Percentiles rank a stretch among this genome's conserved stretches.
Evolutionary conservation across 2,888 invertebrate genomes (phyloP).

Genomic region (Muscina levida): DNA sequence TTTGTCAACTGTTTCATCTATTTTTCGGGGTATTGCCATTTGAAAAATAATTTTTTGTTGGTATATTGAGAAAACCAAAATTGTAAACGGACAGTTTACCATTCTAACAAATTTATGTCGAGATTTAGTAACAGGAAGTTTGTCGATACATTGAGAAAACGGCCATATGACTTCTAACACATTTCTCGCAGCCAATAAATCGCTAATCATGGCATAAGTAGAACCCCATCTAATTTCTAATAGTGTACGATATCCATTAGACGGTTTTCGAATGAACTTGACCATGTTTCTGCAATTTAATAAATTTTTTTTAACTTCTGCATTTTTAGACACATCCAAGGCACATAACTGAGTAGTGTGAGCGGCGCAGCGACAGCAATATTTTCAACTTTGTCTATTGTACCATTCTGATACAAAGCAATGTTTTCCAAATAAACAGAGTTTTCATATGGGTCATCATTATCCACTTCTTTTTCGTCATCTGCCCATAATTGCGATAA

Average conservation of each 20-base stretch:
- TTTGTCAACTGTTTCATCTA: no score
- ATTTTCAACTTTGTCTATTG: neutral
- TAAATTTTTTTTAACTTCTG: neutral
- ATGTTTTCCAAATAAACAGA: neutral
- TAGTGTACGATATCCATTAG: neutral
- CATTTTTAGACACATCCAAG: neutral
- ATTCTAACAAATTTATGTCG: no score
- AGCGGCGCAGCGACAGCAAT: neutral
- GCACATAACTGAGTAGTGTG: conserved; percentile 11
- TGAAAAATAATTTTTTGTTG: no score
- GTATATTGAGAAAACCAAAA: no score
- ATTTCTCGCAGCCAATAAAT: neutral
- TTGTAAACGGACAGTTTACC: no score
- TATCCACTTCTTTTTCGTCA: neutral
- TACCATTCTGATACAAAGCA: neutral
- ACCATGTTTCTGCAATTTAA: conserved; percentile 18
- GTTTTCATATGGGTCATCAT: neutral
- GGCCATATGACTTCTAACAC: conserved; percentile 1
- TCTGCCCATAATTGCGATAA: conserved; percentile 5
- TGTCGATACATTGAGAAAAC: no score
- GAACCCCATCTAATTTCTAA: conserved; percentile 5
- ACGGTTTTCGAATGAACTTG: neutral
- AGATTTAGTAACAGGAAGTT: no score
- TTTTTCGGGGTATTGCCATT: no score
- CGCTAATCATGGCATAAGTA: neutral